Percentiles rank a stretch among this genome's conserved stretches.
Evolutionary conservation across 1,140 invertebrate genomes (phyloP).

Genomic region (Dysdera silvatica): DNA sequence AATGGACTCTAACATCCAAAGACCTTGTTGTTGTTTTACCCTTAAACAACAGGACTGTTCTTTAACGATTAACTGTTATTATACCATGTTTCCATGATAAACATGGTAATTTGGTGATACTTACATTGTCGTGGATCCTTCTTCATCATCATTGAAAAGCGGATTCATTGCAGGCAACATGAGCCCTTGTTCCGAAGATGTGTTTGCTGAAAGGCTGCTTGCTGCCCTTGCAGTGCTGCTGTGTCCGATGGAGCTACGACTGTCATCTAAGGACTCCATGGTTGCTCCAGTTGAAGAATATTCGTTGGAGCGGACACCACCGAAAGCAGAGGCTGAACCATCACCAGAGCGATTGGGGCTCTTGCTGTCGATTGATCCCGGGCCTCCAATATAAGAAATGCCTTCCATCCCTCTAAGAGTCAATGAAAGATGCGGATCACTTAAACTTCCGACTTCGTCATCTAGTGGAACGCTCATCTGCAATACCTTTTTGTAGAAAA

Average conservation of each 20-base stretch:
- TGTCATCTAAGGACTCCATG: conserved; percentile 10
- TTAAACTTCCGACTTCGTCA: conserved; percentile 24
- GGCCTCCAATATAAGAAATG: conserved; percentile 20
- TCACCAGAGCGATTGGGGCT: neutral
- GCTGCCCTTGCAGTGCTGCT: conserved; percentile 8
- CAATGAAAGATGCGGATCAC: conserved; percentile 16
- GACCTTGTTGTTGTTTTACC: no score
- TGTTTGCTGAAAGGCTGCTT: neutral
- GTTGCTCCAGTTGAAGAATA: conserved; percentile 16
- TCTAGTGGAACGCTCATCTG: conserved; percentile 66
- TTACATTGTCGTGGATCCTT: conserved; percentile 8
- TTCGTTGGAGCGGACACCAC: conserved; percentile 6
- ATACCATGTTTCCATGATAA: no score
- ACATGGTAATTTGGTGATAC: neutral
- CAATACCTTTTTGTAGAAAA: conserved; percentile 59
- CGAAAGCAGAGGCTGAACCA: conserved; percentile 9
- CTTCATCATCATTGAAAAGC: conserved; percentile 17
- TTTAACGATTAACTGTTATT: no score
- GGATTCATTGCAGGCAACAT: conserved; percentile 21
- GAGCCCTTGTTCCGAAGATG: neutral
- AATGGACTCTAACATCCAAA: no score
- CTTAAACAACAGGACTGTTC: no score
- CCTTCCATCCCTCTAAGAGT: conserved; percentile 17
- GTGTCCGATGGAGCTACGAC: conserved; percentile 16
- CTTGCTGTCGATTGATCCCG: no score